These are phyloP conservation scores for Lepetodrilus schrolli DNA, from an alignment of 2,888 invertebrate genomes.

Conservation along the genomic window DNA sequence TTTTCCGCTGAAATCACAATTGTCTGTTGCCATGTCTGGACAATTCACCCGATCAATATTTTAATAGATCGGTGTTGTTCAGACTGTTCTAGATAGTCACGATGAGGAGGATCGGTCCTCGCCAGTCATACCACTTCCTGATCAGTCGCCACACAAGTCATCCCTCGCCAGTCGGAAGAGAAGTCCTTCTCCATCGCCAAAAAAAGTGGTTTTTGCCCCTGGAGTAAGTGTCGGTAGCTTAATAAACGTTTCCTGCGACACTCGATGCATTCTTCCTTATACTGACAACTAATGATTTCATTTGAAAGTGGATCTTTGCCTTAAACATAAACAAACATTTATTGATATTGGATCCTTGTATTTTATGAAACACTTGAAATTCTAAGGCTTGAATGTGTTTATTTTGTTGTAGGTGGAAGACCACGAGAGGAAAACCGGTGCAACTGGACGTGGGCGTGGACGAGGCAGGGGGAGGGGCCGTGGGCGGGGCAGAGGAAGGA, in stretches of 20 bases:
- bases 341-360: no score
- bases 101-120: conserved; percentile 22
- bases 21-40: no score
- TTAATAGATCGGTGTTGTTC: conserved; percentile 22
- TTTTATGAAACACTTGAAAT: no score
- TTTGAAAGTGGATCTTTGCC: no score
- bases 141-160: conserved; percentile 55
- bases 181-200: conserved; percentile 59
- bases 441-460: background rate
- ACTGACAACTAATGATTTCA: no score
- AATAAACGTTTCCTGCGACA: no score
- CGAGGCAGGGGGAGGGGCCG: background rate
- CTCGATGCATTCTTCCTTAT: no score
- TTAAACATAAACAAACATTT: no score
- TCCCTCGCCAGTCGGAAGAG: conserved; percentile 48
- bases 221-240: conserved; percentile 48
- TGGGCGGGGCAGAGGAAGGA: conserved; percentile 21
- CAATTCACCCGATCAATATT: no score
- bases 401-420: conserved; percentile 13
- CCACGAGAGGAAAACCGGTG: background rate
- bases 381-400: no score
- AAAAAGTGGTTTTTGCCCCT: conserved; percentile 56
- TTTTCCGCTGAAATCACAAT: no score
- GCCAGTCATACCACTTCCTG: conserved; percentile 39
- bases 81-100: conserved; percentile 42